phyloP scores from a whole-genome alignment of 2,797 vertebrate species.

The Fistularia commersonii region DNA sequence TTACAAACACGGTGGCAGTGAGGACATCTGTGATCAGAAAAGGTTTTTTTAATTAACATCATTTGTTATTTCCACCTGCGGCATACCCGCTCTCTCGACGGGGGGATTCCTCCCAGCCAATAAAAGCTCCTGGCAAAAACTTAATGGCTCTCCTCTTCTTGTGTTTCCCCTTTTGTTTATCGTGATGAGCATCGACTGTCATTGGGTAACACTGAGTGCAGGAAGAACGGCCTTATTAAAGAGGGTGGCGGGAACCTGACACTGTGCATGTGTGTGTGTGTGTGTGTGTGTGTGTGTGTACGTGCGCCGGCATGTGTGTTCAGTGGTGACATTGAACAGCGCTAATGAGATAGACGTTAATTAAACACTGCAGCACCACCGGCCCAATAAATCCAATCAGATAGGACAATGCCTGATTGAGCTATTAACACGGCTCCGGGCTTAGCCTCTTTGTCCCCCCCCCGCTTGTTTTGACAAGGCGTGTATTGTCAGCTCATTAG shows the following conservation, averaged over 20 bases:
- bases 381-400: slow-evolving; percentile 72
- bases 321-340: slow-evolving; percentile 55
- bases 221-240: slow-evolving; percentile 61
- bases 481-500: slow-evolving; percentile 59
- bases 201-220: slow-evolving; percentile 53
- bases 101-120: slow-evolving; percentile 35
- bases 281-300: slow-evolving; percentile 21
- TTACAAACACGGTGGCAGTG: slow-evolving; percentile 27
- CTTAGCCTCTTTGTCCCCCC: slow-evolving; percentile 35
- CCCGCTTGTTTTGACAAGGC: slow-evolving; percentile 60
- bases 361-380: slow-evolving; percentile 65
- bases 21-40: slow-evolving; percentile 37
- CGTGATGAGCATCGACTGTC: slow-evolving; percentile 62
- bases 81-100: slow-evolving; percentile 33
- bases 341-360: slow-evolving; percentile 74
- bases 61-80: slow-evolving; percentile 41
- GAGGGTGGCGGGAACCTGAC: slow-evolving; percentile 42
- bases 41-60: slow-evolving; percentile 56
- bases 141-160: slow-evolving; percentile 36
- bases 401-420: slow-evolving; percentile 66
- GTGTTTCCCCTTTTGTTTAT: slow-evolving; percentile 57
- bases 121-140: slow-evolving; percentile 24
- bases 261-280: slow-evolving; percentile 17
- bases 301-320: no score
- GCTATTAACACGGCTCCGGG: slow-evolving; percentile 62